Base-by-base conservation (phyloP, 2,113 vertebrate species). In the Leptosomus discolor region DNA sequence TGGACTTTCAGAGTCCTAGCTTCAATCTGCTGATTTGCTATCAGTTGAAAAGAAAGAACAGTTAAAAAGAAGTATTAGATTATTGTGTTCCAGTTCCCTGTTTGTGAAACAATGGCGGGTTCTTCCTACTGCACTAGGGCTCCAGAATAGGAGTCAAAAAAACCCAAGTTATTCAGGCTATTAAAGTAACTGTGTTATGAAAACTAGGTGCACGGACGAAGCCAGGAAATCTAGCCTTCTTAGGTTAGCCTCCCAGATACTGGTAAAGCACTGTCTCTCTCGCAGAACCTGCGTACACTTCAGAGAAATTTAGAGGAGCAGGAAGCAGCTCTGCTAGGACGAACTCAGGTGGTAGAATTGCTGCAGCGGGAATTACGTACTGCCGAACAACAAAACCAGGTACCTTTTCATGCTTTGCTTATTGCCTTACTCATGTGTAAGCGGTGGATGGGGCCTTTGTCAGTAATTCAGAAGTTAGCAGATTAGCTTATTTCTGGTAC, bases 321-420 rank as follows among this genome's bases (percentile, higher is more conserved):
- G 5, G 98, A 99, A 54, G 99, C 98, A 80, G 97, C 98, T 30
- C 93, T 99, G 20, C 85, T 95, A 37, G 99, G 98, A 69, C 98
- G 97, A 12, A 95, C 98, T 50, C 98, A 99, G 80, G 98, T 99
- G 45, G 95, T 99, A 39, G 99, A 99, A 57, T 94, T 99, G 98
- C 97, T 99, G 67, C 99, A 99, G 90, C 98, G 98, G 92, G 99
- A 99, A 90, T 93, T 99, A 45, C 97, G 74, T 76, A 76, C 94
- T 34, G 98, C 98, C 4, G 99, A 99, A 71, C 98, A 99, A 78
- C 98, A 99, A 84, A 99, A 99, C 87, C 98, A 99, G 99, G 99
- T 99, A 95, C 39, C 23, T 26, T 63, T 10, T 51, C 3, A 0
- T 77, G 48, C 17, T 69, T 65, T 68, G 39, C 27, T 61, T 57